Conservation (phyloP, 2,113 vertebrate genomes). For the Zosterops pallidus region DNA sequence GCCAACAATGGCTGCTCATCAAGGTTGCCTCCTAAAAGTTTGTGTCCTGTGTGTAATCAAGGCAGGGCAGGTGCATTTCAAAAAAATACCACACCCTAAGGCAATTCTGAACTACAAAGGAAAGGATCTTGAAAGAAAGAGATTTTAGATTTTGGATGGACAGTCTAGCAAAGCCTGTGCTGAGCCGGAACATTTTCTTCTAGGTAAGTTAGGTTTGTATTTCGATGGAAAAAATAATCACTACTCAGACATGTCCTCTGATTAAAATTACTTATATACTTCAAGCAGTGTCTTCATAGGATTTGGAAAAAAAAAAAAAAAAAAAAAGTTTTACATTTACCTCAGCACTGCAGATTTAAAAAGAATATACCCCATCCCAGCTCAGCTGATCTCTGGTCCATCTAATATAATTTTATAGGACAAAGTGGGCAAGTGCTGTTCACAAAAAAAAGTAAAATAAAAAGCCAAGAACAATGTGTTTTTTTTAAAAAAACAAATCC, state of each 20-base stretch:
- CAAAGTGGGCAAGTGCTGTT: background rate
- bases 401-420: background rate
- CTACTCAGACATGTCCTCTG: background rate
- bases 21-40: background rate
- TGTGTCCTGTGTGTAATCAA: background rate
- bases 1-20: background rate
- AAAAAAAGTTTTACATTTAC: background rate
- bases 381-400: background rate
- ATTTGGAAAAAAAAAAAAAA: background rate
- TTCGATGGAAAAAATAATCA: background rate
- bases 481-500: background rate
- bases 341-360: background rate
- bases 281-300: background rate
- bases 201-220: background rate
- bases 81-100: background rate
- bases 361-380: background rate
- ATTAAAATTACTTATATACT: background rate
- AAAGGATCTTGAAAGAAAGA: background rate
- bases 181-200: background rate
- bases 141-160: background rate
- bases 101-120: background rate
- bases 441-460: background rate
- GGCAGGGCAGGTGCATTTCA: background rate
- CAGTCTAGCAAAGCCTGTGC: background rate
- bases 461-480: background rate